Base-by-base conservation (phyloP, 1,140 invertebrate genomes). In the Cherax destructor region DNA sequence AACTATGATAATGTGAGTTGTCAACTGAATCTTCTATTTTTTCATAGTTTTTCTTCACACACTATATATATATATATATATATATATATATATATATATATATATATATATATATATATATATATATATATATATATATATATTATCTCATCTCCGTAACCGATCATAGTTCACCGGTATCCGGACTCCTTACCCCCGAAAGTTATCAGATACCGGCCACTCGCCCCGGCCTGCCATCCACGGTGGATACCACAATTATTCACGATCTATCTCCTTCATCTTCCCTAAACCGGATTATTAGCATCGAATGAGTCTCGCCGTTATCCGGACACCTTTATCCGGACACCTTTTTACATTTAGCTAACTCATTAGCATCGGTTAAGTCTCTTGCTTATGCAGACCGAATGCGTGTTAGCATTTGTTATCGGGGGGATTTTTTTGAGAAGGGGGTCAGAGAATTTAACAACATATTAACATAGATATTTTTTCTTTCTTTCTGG, bases 231-330 rank as follows among this genome's bases (percentile, higher is more conserved):
- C 65, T 77, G 72, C 69, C 30, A 41, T 41, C 30, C 30, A 41
- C 30, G 30, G 30, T 41, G 30, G 30, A 41, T 41, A 41, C 30
- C 84, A 77, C 65, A 56, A 86, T 86, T 77, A 72, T 86, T 86
- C 84, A 86, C 52, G 59, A 16, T 24, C 74, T 86, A 86, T 86
- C 84, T 50, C 21, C 0, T 16, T 69, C 84, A 86, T 86, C 84
- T 86, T 41, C 74, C 47, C 72, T 56, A 18, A 47, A 86, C 84
- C 84, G 84, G 84, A 86, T 86, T 86, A 86, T 86, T 86, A 86
- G 76, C 84, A 86, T 86, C 30, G 30, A 74, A 21, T 49, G 30
- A 24, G 72, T 61, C 50, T 52, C 52, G n/a, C 80, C 16, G 24
- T 83, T 83, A 83, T 65, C 84, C 72, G 83, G 65, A 74, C 18